Conservation (phyloP, 2,888 invertebrate genomes). For the Ormyrus labotus region DNA sequence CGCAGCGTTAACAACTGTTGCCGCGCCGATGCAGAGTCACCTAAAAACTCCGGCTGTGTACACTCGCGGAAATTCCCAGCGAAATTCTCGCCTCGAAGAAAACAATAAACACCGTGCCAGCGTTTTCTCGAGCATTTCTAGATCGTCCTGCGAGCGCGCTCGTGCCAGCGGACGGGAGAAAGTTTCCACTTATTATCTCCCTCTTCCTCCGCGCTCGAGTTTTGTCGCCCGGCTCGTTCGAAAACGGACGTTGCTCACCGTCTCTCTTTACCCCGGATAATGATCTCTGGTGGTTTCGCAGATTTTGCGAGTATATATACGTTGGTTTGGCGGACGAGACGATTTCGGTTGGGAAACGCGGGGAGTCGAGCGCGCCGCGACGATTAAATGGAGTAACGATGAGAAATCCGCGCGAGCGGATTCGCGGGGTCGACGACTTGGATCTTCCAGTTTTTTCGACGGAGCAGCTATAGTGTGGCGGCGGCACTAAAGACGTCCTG, state of each 20-base stretch:
- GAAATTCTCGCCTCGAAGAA: slow-evolving; percentile 6
- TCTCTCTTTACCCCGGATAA: background rate
- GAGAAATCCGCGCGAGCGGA: slow-evolving; percentile 27
- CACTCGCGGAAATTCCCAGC: slow-evolving; percentile 20
- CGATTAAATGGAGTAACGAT: background rate
- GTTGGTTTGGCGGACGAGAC: too few relatives aligned
- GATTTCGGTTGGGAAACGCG: background rate
- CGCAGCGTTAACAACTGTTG: too few relatives aligned
- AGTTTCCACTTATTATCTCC: background rate
- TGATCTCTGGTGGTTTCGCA: background rate
- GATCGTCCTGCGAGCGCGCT: background rate
- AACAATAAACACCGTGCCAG: slow-evolving; percentile 17
- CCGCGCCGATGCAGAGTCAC: too few relatives aligned
- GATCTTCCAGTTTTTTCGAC: background rate
- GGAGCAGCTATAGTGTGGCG: slow-evolving; percentile 12
- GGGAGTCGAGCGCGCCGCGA: background rate
- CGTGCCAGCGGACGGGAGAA: slow-evolving; percentile 10
- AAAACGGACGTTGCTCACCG: slow-evolving; percentile 15
- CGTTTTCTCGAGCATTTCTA: slow-evolving; percentile 7
- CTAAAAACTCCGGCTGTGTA: too few relatives aligned
- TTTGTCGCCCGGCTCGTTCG: background rate
- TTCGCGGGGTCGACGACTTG: slow-evolving; percentile 42
- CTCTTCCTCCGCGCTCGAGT: background rate
- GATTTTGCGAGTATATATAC: background rate
- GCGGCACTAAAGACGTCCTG: slow-evolving; percentile 27